Percentiles rank a stretch among this genome's conserved stretches.
Evolutionary conservation across 1,140 invertebrate species (phyloP).

Genomic region (Hycleus cichorii): DNA sequence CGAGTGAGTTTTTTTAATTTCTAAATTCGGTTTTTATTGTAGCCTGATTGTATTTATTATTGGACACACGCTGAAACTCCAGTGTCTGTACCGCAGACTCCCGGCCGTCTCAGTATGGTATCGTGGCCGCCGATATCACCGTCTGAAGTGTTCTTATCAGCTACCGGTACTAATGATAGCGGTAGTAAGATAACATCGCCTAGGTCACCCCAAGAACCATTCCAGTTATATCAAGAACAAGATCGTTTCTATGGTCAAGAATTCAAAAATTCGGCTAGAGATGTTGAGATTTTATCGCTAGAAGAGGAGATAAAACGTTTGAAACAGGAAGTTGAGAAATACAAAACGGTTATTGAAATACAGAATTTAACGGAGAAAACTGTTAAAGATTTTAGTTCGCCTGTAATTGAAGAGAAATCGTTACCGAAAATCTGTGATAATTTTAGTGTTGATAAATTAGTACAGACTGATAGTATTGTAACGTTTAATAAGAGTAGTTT

Average conservation of each 20-base stretch:
- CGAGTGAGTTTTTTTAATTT: not conserved
- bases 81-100: conserved; percentile 57
- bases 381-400: conserved; percentile 44
- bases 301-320: conserved; percentile 45
- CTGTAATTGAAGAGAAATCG: conserved; percentile 34
- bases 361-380: conserved; percentile 46
- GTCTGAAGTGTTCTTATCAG: conserved; percentile 20
- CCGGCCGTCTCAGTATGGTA: conserved; percentile 51
- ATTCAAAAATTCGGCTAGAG: conserved; percentile 33
- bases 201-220: conserved; percentile 7
- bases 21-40: conserved; percentile 36
- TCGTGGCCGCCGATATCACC: conserved; percentile 37
- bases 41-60: conserved; percentile 83
- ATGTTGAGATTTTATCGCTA: conserved; percentile 36
- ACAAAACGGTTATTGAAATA: conserved; percentile 47
- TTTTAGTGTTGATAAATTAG: conserved; percentile 27
- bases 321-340: conserved; percentile 48
- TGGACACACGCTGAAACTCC: conserved; percentile 74
- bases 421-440: conserved; percentile 39
- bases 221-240: not conserved
- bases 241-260: conserved; percentile 12
- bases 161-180: conserved; percentile 9
- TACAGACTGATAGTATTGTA: conserved; percentile 8
- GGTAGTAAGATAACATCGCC: not conserved
- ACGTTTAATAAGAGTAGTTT: no score